Evolutionary conservation across 2,888 invertebrate species (phyloP).

Genomic region (Caenorhabditis sp.): DNA sequence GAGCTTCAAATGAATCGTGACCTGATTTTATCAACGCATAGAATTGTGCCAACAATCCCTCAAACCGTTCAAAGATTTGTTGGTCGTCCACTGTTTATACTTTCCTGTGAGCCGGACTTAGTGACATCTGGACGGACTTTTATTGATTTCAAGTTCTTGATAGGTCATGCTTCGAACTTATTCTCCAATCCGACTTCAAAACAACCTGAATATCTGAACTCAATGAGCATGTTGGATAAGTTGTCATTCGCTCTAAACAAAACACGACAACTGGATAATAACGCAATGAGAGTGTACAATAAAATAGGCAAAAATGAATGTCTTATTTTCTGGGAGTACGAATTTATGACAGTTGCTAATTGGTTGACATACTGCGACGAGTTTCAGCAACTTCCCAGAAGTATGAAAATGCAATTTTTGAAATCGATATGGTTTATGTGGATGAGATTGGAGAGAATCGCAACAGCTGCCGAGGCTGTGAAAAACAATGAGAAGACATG

Average conservation of each 20-base stretch:
- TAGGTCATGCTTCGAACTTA: not conserved
- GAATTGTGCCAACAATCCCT: too few relatives aligned
- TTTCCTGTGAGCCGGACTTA: not conserved
- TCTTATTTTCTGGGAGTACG: slow-evolving; percentile 13
- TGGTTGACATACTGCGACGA: slow-evolving; percentile 27
- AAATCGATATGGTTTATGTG: slow-evolving; percentile 28
- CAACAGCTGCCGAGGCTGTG: slow-evolving; percentile 22
- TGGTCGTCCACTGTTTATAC: slow-evolving; percentile 14
- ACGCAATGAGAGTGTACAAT: not conserved
- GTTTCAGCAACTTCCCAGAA: slow-evolving; percentile 13
- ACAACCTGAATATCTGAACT: not conserved
- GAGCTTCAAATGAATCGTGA: too few relatives aligned
- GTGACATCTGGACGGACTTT: not conserved
- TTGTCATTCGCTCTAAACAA: slow-evolving; percentile 13
- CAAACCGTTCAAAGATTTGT: not conserved
- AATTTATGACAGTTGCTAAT: slow-evolving; percentile 7
- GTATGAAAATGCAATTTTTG: slow-evolving; percentile 13
- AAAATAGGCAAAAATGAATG: slow-evolving; percentile 14
- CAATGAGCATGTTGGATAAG: slow-evolving; percentile 1
- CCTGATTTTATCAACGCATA: too few relatives aligned
- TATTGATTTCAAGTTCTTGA: slow-evolving; percentile 9
- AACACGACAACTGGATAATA: slow-evolving; percentile 4
- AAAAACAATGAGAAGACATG: not conserved
- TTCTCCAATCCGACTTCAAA: slow-evolving; percentile 9
- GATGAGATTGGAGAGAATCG: slow-evolving; percentile 15